phyloP scores from a whole-genome alignment of 64 coral and sea anemone species.

The Anthopleura sola region DNA sequence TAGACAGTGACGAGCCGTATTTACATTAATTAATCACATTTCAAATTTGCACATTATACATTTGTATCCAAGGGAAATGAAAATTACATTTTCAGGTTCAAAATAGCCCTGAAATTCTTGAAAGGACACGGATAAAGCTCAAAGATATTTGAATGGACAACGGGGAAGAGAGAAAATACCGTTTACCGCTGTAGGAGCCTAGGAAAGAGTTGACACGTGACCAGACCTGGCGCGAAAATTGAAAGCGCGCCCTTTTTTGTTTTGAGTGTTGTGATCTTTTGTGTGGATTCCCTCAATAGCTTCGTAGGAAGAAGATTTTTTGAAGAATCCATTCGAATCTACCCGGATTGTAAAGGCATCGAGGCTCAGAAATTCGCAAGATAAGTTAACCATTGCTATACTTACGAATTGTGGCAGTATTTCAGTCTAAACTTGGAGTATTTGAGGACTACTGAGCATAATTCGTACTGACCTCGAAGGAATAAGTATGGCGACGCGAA shows the following conservation, averaged over 20 bases:
- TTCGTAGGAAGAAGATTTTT: background rate
- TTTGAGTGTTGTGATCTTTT: slow-evolving; percentile 15
- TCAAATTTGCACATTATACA: background rate
- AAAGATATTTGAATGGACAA: background rate
- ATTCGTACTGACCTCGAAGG: background rate
- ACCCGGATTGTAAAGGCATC: background rate
- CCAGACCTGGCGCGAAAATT: slow-evolving; percentile 61
- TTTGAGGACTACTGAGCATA: background rate
- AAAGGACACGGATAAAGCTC: background rate
- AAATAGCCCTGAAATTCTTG: background rate
- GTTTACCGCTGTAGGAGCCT: background rate
- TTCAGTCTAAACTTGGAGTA: background rate
- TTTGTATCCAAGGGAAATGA: background rate
- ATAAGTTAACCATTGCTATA: background rate
- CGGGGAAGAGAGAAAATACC: background rate
- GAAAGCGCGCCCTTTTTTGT: slow-evolving; percentile 65
- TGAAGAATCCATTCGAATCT: background rate
- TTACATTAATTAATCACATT: background rate
- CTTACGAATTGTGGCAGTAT: background rate
- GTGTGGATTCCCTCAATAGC: background rate
- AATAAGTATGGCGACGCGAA: slow-evolving; percentile 59
- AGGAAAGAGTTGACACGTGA: slow-evolving; percentile 43
- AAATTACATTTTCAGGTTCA: background rate
- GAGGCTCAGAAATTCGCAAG: background rate
- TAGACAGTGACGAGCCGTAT: background rate